Base-by-base conservation (phyloP, 2,888 invertebrate genomes). In the Chrysomela aeneicollis region DNA sequence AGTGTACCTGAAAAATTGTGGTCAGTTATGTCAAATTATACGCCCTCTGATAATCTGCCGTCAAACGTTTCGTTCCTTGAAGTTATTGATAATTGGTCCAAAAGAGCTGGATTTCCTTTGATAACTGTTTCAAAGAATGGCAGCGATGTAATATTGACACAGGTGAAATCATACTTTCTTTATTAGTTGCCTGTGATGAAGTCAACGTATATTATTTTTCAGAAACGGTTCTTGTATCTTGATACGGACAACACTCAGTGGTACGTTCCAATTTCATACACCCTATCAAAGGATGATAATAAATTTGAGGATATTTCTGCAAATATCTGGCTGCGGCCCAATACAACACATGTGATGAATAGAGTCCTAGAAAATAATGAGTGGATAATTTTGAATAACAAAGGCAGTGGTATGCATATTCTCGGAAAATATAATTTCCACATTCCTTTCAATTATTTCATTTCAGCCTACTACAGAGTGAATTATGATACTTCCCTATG, bases 391-490 rank as follows among this genome's bases (percentile, higher is more conserved):
- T 54, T 76, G 0, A 76, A 76, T 53, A 71, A 75, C 37, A 68
- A 73, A 55, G 70, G 71, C 63, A 66, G 65, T 59, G 75, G 74
- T 75, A 66, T 42, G 53, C 15, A 12, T 37, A 8, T 18, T 15
- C 18, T n/a, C 1, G 9, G 30, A 17, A 22, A 2, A n/a, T 2
- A 53, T 15, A 1, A 21, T 26, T 26, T 32, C 12, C n/a, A 15
- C 10, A 42, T 42, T 50, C 10, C 21, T n/a, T 47, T 49, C 12
- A 63, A 17, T 30, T 50, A 12, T 59, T 57, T 42, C 42, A 4
- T 42, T 64, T 54, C 68, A 88, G 90, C 89, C 67, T 91, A 84
- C 77, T 91, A 89, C 74, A 84, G 90, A 74, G 89, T 90, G 0
- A 87, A 89, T 75, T 91, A 91, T 70, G 88, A 89, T 71, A 75